These are phyloP conservation scores for Uropsilus gracilis DNA, from an alignment of 2,113 vertebrate species.

Conservation along the genomic window DNA sequence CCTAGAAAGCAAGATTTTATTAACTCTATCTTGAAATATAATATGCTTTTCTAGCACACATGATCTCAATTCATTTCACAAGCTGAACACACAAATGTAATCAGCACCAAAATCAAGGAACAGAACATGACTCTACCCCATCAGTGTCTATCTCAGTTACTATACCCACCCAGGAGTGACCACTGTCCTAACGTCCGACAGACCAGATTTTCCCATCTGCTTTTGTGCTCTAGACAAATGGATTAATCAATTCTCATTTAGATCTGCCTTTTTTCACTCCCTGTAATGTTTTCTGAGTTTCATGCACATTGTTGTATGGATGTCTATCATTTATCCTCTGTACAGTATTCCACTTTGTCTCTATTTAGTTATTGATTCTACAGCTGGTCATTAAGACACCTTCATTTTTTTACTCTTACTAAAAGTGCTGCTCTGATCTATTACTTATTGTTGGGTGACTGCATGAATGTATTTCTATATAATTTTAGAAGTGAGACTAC, in stretches of 20 bases:
- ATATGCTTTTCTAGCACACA: not conserved
- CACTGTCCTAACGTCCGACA: not conserved
- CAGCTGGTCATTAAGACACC: not conserved
- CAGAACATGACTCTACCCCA: not conserved
- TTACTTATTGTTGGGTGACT: not conserved
- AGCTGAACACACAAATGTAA: not conserved
- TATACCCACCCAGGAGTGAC: not conserved
- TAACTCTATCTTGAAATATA: not conserved
- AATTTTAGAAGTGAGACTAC: not conserved
- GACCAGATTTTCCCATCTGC: not conserved
- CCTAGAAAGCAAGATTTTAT: not conserved
- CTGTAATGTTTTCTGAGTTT: constrained; percentile 32
- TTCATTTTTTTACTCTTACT: not conserved
- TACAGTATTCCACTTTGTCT: not conserved
- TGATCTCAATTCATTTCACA: not conserved
- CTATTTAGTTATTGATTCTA: not conserved
- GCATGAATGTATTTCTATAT: not conserved
- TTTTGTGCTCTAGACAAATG: not conserved
- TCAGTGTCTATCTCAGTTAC: not conserved
- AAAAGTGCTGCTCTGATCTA: not conserved
- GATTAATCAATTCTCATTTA: not conserved
- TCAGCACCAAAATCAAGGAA: not conserved
- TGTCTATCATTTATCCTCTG: not conserved
- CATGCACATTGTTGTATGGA: not conserved
- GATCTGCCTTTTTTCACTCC: not conserved